Evolutionary conservation across 1,140 invertebrate genomes (phyloP).

Genomic region (Druon quercuslanigerum): DNA sequence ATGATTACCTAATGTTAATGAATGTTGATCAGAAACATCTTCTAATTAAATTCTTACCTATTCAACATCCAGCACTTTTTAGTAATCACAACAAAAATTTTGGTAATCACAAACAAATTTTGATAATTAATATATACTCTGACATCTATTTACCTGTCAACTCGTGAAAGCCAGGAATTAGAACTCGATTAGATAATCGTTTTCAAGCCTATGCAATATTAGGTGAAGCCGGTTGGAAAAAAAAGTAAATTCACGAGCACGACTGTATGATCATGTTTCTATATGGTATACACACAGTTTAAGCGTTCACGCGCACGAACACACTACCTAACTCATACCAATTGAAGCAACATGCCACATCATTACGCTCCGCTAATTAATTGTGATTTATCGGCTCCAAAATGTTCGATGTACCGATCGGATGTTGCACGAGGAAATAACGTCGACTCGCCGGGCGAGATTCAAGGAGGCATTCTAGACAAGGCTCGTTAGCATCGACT

Average conservation of each 20-base stretch:
- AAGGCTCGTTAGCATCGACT: constrained; percentile 57
- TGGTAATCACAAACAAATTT: too few species aligned
- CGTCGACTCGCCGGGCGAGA: constrained; percentile 54
- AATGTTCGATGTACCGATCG: constrained; percentile 61
- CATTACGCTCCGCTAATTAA: constrained; percentile 75
- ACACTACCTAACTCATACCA: constrained; percentile 66
- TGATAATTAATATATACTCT: neutral
- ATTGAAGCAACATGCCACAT: constrained; percentile 73
- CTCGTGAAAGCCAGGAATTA: neutral
- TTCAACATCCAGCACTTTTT: too few species aligned
- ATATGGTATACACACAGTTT: constrained; percentile 27
- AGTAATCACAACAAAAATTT: too few species aligned
- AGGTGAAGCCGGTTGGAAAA: neutral
- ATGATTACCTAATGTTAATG: too few species aligned
- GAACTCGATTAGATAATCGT: constrained; percentile 16
- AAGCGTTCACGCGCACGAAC: constrained; percentile 45
- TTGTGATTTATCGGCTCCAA: constrained; percentile 75
- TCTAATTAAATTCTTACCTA: too few species aligned
- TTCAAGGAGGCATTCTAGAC: constrained; percentile 58
- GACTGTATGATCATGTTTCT: constrained; percentile 37
- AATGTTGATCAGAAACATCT: too few species aligned
- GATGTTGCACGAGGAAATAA: constrained; percentile 58
- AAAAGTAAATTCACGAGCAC: constrained; percentile 42
- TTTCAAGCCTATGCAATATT: constrained; percentile 24
- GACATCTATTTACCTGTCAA: neutral